Conservation (phyloP, 2,888 invertebrate genomes). For the Drosophila pegasa region DNA sequence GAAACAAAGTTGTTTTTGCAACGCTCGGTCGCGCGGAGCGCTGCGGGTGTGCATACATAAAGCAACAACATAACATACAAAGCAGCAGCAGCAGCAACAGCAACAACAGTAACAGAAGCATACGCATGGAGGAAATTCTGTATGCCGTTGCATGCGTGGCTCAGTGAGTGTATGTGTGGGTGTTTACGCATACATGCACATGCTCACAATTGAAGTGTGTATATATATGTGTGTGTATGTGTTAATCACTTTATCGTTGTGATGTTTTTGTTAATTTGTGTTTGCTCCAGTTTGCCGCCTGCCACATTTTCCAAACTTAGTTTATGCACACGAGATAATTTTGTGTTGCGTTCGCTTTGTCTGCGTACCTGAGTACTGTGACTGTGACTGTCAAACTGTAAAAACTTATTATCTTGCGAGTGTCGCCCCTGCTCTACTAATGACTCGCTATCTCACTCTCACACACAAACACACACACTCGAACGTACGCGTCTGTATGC, state of each 20-base stretch:
- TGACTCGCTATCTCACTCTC: conserved; percentile 27
- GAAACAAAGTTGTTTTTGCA: conserved; percentile 60
- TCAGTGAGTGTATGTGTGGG: conserved; percentile 53
- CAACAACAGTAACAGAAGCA: conserved; percentile 28
- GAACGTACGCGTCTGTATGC: conserved; percentile 14
- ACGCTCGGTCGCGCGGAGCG: conserved; percentile 56
- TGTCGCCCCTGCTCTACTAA: conserved; percentile 36
- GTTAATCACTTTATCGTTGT: conserved; percentile 61
- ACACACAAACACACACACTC: neutral
- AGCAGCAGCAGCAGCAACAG: conserved; percentile 14
- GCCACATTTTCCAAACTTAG: conserved; percentile 30
- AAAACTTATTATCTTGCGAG: conserved; percentile 43
- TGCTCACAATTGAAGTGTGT: conserved; percentile 11
- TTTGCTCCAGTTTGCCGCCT: conserved; percentile 64
- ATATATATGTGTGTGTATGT: conserved; percentile 24
- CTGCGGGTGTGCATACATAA: conserved; percentile 58
- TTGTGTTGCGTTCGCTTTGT: conserved; percentile 5
- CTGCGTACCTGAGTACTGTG: conserved; percentile 32
- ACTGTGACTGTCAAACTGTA: conserved; percentile 45
- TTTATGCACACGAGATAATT: conserved; percentile 21
- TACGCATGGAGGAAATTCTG: conserved; percentile 59
- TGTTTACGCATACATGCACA: conserved; percentile 12
- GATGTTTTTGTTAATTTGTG: conserved; percentile 64
- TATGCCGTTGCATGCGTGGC: conserved; percentile 63
- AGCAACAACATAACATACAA: conserved; percentile 26